A percentile compares a stretch with the other conserved stretches of the same genome.
phyloP scores from a whole-genome alignment of 2,888 invertebrate genomes.

The Trachelus iudaicus region DNA sequence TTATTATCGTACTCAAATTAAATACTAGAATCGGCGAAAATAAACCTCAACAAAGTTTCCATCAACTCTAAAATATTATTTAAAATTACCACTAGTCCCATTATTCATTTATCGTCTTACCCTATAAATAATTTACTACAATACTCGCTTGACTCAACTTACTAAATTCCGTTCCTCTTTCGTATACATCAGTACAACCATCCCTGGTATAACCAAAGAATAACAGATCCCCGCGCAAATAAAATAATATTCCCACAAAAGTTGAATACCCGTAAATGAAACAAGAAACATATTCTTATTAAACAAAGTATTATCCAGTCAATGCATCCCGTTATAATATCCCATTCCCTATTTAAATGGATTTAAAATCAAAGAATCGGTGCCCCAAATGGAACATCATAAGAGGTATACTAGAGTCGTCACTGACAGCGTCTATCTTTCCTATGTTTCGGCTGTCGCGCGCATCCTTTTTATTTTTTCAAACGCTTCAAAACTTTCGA shows the following conservation, averaged over 20 bases:
- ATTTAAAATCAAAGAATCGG: neutral
- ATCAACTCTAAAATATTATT: neutral
- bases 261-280: neutral
- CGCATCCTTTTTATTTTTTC: neutral
- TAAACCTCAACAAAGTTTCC: neutral
- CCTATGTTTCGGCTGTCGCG: neutral
- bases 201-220: neutral
- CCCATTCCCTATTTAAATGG: neutral
- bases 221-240: neutral
- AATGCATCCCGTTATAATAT: neutral
- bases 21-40: constrained; percentile 1
- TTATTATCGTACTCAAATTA: constrained; percentile 25
- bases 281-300: neutral
- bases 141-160: neutral
- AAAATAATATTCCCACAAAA: neutral
- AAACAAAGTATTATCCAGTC: neutral
- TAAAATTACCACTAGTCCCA: neutral
- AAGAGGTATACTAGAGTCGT: neutral
- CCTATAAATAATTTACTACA: neutral
- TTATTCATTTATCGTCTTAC: neutral
- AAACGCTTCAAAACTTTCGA: neutral
- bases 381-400: neutral
- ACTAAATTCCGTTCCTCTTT: neutral
- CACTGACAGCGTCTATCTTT: neutral
- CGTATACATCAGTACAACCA: no score